A percentile compares a stretch with the other conserved stretches of the same genome.
These are phyloP conservation scores for Ctenochaetus hawaiiensis DNA, from an alignment of 2,797 vertebrate genomes.

Conservation along the genomic window DNA sequence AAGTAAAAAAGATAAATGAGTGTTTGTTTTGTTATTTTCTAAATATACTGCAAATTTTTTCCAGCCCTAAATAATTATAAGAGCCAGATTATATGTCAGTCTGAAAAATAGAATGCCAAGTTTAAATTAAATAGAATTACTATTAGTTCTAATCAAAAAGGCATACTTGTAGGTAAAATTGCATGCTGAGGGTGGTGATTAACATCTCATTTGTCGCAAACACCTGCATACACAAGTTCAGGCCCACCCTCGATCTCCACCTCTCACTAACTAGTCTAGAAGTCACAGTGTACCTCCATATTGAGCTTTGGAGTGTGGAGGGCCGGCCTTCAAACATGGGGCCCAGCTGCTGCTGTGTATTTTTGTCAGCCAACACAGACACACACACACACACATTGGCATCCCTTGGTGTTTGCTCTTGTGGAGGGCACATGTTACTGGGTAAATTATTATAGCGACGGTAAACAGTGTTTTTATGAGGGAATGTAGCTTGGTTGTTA, in stretches of 20 bases:
- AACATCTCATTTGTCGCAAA: constrained; percentile 81
- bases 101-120: constrained; percentile 5
- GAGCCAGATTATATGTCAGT: background rate
- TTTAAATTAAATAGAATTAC: background rate
- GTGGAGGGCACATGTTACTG: constrained; percentile 84
- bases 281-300: constrained; percentile 82
- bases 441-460: constrained; percentile 84
- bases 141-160: constrained; percentile 24
- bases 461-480: constrained; percentile 83
- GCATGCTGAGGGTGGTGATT: constrained; percentile 61
- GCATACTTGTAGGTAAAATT: constrained; percentile 23
- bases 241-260: constrained; percentile 75
- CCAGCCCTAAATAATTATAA: background rate
- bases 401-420: constrained; percentile 80
- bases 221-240: constrained; percentile 81
- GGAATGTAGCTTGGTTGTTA: constrained; percentile 69
- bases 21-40: background rate
- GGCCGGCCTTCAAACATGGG: constrained; percentile 78
- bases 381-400: constrained; percentile 73
- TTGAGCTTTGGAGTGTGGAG: constrained; percentile 76
- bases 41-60: background rate
- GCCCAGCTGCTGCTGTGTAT: constrained; percentile 83
- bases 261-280: constrained; percentile 76
- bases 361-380: constrained; percentile 80
- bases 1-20: no score